Conservation (phyloP, 30 jellyfish, hydroid and myxozoan genomes). For the Aurelia aurita region DNA sequence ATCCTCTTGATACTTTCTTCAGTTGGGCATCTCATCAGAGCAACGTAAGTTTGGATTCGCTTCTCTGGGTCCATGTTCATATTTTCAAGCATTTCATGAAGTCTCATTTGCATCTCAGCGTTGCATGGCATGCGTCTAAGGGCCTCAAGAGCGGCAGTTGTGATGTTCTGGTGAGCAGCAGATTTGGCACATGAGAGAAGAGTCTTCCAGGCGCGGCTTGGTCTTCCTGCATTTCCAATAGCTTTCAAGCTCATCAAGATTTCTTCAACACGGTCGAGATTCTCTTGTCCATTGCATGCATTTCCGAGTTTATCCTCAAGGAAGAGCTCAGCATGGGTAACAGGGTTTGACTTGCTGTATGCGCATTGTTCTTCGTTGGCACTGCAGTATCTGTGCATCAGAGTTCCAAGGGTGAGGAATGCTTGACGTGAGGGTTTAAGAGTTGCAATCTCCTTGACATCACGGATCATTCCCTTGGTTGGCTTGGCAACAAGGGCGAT, state of each 20-base stretch:
- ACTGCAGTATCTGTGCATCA: conserved; percentile 92
- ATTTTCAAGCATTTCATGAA: conserved; percentile 59
- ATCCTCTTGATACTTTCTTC: conserved; percentile 64
- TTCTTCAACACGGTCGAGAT: conserved; percentile 93
- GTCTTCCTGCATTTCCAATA: conserved; percentile 96
- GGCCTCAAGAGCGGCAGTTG: conserved; percentile 95
- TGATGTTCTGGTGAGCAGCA: conserved; percentile 92
- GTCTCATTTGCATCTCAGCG: conserved; percentile 45
- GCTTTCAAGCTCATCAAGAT: conserved; percentile 92
- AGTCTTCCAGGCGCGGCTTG: conserved; percentile 79
- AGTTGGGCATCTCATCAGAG: conserved; percentile 94
- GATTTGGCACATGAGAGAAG: conserved; percentile 89
- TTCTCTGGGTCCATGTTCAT: conserved; percentile 82
- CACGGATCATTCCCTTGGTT: conserved; percentile 92
- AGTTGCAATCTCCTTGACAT: conserved; percentile 78
- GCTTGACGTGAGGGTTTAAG: conserved; percentile 96
- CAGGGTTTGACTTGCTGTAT: conserved; percentile 83
- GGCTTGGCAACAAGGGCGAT: conserved; percentile 93
- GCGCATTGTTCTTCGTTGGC: conserved; percentile 88
- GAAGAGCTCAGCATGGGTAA: conserved; percentile 91
- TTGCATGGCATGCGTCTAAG: conserved; percentile 97
- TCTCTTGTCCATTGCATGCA: conserved; percentile 86
- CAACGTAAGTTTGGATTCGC: conserved; percentile 88
- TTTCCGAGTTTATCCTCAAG: conserved; percentile 84
- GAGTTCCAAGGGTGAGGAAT: conserved; percentile 91